Base-by-base conservation (phyloP, 2,113 vertebrate genomes). In the Halichoerus grypus region DNA sequence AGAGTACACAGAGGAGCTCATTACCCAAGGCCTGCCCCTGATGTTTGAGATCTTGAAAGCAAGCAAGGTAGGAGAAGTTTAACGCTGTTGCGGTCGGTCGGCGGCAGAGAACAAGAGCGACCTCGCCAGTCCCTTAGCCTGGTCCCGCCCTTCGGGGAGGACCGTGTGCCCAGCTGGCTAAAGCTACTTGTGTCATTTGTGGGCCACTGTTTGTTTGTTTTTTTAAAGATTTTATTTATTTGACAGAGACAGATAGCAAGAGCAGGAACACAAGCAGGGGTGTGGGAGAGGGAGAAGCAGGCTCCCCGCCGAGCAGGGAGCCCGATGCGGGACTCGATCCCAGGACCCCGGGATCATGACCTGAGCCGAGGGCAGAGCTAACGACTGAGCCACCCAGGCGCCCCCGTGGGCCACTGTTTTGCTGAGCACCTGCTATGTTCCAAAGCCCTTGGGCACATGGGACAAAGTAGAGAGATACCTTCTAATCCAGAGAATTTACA, bases 21-120 rank as follows among this genome's bases (percentile, higher is more conserved):
- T 99, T 95, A 99, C 99, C 4, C 99, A 99, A 31, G 99, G 99
- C 59, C 98, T 99, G 96, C 99, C 99, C 57, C 99, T 99, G 86
- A 99, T 99, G 99, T 99, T 99, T 96, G 99, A 99, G 98, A 99
- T 99, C 98, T 98, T 99, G 97, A 99, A 99, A 97, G 99, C 99
- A 91, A 99, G 99, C 99, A 99, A 99, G 99, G 99, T 99, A 98
- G 16, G 96, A 82, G 88, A 61, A 94, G 26, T 1, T 8, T 7
- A 4, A 69, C 0, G 16, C 81, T 3, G 0, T 9, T 7, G 76
- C 22, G 3, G 42, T 49, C 11, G 31, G 33, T 28, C 1, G 1
- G 22, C 1, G 0, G 79, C 79, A 46, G 77, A 77, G 84, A 82
- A 13, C 16, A 3, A 39, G 53, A 33, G 33, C 19, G 51, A 21